phyloP scores from a whole-genome alignment of 2,113 vertebrate species.

The Sander vitreus region DNA sequence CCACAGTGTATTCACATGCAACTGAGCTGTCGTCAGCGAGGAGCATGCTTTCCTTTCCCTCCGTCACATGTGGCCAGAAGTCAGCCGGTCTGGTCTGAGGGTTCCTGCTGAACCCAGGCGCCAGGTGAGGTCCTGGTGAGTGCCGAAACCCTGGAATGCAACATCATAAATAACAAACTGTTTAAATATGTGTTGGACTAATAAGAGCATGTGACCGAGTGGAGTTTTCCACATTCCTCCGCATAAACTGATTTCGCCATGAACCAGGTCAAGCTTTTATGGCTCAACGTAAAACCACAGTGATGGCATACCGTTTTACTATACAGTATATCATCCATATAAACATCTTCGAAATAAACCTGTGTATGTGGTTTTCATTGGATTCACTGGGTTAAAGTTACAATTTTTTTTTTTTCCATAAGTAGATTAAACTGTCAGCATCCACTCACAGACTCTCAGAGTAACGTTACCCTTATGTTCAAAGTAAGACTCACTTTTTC shows the following conservation, averaged over 20 bases:
- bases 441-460: slow-evolving; percentile 25
- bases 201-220: slow-evolving; percentile 63
- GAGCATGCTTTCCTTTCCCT: slow-evolving; percentile 13
- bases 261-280: slow-evolving; percentile 57
- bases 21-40: slow-evolving; percentile 57
- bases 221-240: slow-evolving; percentile 68
- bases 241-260: slow-evolving; percentile 55
- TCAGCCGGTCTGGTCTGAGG: slow-evolving; percentile 46
- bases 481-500: slow-evolving; percentile 6
- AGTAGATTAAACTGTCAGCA: slow-evolving; percentile 67
- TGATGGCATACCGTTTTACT: slow-evolving; percentile 46
- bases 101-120: slow-evolving; percentile 62
- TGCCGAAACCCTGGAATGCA: slow-evolving; percentile 68
- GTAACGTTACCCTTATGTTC: not conserved
- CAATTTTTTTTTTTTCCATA: slow-evolving; percentile 37
- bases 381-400: slow-evolving; percentile 62
- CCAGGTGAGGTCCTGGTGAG: slow-evolving; percentile 60
- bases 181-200: slow-evolving; percentile 60
- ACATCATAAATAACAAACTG: slow-evolving; percentile 70
- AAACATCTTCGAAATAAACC: slow-evolving; percentile 58
- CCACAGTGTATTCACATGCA: slow-evolving; percentile 29
- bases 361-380: slow-evolving; percentile 43
- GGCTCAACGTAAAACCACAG: slow-evolving; percentile 57
- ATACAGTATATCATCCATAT: slow-evolving; percentile 51
- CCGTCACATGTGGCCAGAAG: slow-evolving; percentile 29